phyloP scores from a whole-genome alignment of 1,140 invertebrate species.

The Ridgeia piscesae region DNA sequence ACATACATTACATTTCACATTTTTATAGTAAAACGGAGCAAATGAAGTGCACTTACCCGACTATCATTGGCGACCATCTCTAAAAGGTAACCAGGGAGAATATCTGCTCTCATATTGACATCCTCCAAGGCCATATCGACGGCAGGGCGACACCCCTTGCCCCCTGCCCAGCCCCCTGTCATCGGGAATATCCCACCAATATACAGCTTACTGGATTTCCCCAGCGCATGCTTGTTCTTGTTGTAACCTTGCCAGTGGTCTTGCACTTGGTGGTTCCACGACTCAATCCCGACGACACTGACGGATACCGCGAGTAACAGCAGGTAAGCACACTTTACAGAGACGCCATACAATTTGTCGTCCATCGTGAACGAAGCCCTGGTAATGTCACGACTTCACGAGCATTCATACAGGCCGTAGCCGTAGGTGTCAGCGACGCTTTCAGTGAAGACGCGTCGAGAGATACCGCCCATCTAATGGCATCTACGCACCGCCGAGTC shows the following conservation, averaged over 20 bases:
- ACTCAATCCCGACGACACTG: neutral
- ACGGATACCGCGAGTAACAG: neutral
- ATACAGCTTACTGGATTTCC: conserved; percentile 66
- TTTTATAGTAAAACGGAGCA: neutral
- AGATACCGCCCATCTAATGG: neutral
- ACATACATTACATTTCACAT: neutral
- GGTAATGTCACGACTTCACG: neutral
- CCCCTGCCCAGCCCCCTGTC: conserved; percentile 81
- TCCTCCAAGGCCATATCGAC: conserved; percentile 92
- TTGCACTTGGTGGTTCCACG: neutral
- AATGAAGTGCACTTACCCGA: conserved; percentile 70
- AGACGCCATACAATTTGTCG: neutral
- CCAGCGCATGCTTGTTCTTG: neutral
- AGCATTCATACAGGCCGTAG: neutral
- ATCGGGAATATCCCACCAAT: conserved; percentile 98
- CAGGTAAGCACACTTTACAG: neutral
- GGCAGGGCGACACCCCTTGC: conserved; percentile 64
- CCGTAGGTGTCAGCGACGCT: neutral
- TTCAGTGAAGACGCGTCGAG: neutral
- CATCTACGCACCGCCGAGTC: neutral
- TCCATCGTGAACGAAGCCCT: neutral
- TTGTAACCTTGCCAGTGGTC: neutral
- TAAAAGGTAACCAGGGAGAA: conserved; percentile 88
- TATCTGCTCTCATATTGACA: conserved; percentile 85
- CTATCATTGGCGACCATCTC: conserved; percentile 95